Evolutionary conservation across 2,888 invertebrate species (phyloP).

Genomic region (Dioctria rufipes): DNA sequence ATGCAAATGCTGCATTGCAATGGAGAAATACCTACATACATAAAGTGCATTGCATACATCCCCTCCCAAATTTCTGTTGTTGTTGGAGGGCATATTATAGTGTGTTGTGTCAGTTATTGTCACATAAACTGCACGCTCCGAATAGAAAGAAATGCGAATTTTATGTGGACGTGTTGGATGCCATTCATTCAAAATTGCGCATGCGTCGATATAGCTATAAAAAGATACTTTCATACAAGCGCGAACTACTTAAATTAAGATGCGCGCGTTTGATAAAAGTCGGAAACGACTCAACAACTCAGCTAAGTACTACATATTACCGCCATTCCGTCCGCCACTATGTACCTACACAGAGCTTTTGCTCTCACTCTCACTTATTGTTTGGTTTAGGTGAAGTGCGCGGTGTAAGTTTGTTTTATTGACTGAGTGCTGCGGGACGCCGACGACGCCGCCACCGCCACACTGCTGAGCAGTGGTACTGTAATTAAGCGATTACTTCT

Average conservation of each 20-base stretch:
- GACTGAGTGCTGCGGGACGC: too few species aligned
- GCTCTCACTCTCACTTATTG: conserved; percentile 33
- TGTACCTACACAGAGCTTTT: conserved; percentile 13
- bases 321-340: conserved; percentile 2
- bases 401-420: too few species aligned
- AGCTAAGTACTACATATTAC: not conserved
- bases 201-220: conserved; percentile 14
- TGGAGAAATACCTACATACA: not conserved
- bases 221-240: conserved; percentile 32
- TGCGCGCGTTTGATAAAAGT: too few species aligned
- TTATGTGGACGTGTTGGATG: conserved; percentile 1
- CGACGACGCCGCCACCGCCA: too few species aligned
- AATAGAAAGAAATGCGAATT: not conserved
- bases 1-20: not conserved
- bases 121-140: conserved; percentile 8
- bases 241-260: conserved; percentile 1
- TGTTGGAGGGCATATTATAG: too few species aligned
- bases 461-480: too few species aligned
- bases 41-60: not conserved
- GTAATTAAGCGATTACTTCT: conserved; percentile 39
- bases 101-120: conserved; percentile 1
- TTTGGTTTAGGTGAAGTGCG: too few species aligned
- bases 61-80: not conserved
- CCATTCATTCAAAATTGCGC: conserved; percentile 26
- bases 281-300: too few species aligned